phyloP scores from a whole-genome alignment of 1,140 invertebrate species.

The Drosophila punjabiensis region DNA sequence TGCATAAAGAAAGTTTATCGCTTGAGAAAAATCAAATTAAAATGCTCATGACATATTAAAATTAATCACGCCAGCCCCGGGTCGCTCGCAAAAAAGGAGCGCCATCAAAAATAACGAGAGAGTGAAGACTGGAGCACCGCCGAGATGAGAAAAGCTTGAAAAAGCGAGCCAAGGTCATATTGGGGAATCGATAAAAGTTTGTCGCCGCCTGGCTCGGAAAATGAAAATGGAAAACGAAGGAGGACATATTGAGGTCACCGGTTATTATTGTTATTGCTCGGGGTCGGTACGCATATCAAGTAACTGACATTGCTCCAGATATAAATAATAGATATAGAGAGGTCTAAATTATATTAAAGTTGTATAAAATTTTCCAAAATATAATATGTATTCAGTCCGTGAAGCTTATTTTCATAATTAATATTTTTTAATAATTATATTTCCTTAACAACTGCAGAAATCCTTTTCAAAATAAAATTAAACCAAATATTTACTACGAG shows the following conservation, averaged over 20 bases:
- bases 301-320: constrained; percentile 31
- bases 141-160: constrained; percentile 18
- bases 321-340: background rate
- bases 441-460: background rate
- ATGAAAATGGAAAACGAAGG: constrained; percentile 27
- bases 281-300: constrained; percentile 25
- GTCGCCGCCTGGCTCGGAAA: constrained; percentile 33
- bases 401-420: background rate
- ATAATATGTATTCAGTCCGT: background rate
- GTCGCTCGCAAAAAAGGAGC: constrained; percentile 17
- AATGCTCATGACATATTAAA: constrained; percentile 45
- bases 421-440: background rate
- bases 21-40: constrained; percentile 42
- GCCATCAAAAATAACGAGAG: constrained; percentile 24
- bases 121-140: constrained; percentile 14
- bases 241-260: constrained; percentile 48
- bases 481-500: background rate
- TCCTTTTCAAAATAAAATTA: background rate
- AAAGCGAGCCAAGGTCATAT: constrained; percentile 51
- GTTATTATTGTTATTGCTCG: constrained; percentile 25
- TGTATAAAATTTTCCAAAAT: background rate
- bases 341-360: background rate
- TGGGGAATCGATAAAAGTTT: constrained; percentile 62
- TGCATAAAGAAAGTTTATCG: constrained; percentile 54
- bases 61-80: constrained; percentile 33